These are phyloP conservation scores for Oryzias dopingdopingensis DNA, from an alignment of 2,797 vertebrate genomes.

Conservation along the genomic window DNA sequence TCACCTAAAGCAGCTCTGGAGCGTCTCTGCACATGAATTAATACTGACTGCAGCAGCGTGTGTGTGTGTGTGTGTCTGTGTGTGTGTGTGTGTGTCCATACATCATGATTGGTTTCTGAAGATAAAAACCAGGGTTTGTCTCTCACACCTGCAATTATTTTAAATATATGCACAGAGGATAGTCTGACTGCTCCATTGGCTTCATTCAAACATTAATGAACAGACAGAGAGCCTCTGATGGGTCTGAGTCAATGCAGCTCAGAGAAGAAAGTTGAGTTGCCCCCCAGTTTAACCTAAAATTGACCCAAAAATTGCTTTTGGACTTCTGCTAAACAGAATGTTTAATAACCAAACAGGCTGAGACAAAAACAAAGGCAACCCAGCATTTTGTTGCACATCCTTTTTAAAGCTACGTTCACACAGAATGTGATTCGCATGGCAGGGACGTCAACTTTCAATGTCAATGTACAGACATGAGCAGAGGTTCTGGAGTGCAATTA, in stretches of 20 bases:
- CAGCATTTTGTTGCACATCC: too few species aligned
- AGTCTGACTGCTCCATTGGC: slow-evolving; percentile 50
- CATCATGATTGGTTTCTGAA: slow-evolving; percentile 66
- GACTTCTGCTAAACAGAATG: too few species aligned
- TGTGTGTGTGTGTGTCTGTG: slow-evolving; percentile 17
- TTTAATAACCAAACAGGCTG: too few species aligned
- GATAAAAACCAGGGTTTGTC: slow-evolving; percentile 68
- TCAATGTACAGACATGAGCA: too few species aligned
- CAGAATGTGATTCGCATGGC: too few species aligned
- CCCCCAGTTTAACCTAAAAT: neutral
- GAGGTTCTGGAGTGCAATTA: too few species aligned
- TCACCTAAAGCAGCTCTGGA: slow-evolving; percentile 19
- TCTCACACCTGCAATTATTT: slow-evolving; percentile 69
- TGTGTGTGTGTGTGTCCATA: slow-evolving; percentile 41
- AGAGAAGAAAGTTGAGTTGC: neutral
- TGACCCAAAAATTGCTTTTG: too few species aligned
- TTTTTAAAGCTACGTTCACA: too few species aligned
- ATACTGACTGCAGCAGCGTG: slow-evolving; percentile 20
- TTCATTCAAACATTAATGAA: slow-evolving; percentile 43
- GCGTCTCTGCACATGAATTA: slow-evolving; percentile 47
- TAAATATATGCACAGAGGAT: slow-evolving; percentile 72
- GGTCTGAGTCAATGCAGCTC: slow-evolving; percentile 1
- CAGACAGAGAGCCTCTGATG: neutral
- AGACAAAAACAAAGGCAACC: too few species aligned
- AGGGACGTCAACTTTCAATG: too few species aligned